These are phyloP conservation scores for Aphis gossypii DNA, from an alignment of 1,140 invertebrate genomes.

Conservation along the genomic window DNA sequence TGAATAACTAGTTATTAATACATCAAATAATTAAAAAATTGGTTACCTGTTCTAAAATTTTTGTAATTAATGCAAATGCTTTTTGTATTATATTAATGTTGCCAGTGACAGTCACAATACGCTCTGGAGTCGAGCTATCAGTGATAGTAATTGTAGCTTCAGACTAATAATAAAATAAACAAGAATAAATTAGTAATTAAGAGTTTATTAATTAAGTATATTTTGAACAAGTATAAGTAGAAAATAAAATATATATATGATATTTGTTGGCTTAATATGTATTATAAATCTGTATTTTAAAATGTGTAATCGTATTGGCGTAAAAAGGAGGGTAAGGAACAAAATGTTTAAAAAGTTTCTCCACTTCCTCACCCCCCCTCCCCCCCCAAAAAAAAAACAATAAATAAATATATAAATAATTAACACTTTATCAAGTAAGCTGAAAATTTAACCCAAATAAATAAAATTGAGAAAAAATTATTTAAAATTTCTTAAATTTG, in stretches of 20 bases:
- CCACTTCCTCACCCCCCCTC: no score
- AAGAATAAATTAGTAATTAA: neutral
- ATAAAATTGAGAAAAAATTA: neutral
- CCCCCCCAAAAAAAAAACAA: no score
- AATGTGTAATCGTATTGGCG: neutral
- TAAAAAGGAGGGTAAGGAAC: neutral
- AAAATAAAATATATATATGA: neutral
- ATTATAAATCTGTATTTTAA: neutral
- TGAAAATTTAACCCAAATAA: neutral
- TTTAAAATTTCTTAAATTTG: no score
- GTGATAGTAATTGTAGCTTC: conserved; percentile 59
- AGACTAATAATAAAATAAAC: conserved; percentile 45
- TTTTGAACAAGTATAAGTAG: neutral
- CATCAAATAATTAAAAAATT: neutral
- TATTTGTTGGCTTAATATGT: neutral
- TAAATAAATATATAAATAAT: no score
- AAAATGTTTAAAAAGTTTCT: no score
- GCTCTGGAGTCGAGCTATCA: conserved; percentile 59
- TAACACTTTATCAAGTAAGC: neutral
- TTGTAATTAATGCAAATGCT: conserved; percentile 59
- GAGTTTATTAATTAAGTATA: neutral
- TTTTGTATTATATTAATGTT: conserved; percentile 58
- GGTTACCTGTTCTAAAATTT: conserved; percentile 61
- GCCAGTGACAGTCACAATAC: conserved; percentile 60
- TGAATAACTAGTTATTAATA: neutral